Conservation (phyloP, 1,140 invertebrate genomes). For the Pemphigus obesinymphae region DNA sequence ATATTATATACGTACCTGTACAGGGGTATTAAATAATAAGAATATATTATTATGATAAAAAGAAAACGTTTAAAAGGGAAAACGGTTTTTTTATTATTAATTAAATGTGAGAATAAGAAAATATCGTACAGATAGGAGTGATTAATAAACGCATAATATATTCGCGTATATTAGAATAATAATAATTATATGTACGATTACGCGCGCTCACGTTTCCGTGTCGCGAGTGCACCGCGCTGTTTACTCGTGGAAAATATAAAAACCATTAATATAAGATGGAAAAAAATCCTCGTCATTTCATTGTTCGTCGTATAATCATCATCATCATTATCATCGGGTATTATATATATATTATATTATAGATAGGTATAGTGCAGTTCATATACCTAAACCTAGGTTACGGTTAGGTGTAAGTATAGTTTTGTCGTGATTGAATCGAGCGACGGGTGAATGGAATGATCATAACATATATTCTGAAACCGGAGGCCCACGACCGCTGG, state of each 20-base stretch:
- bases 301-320: neutral
- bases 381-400: neutral
- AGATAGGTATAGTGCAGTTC: neutral
- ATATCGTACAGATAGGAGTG: neutral
- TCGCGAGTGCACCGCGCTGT: neutral
- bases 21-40: too few relatives aligned
- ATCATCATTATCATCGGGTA: neutral
- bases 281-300: neutral
- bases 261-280: neutral
- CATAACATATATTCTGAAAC: neutral
- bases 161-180: neutral
- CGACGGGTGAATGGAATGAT: neutral
- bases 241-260: neutral
- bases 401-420: neutral
- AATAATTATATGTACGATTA: neutral
- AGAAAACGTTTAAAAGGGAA: neutral
- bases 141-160: neutral
- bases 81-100: neutral
- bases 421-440: slow-evolving; percentile 8
- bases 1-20: too few relatives aligned
- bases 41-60: too few relatives aligned
- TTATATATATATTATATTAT: neutral
- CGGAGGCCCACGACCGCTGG: slow-evolving; percentile 12
- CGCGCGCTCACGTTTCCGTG: neutral
- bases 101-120: neutral